These are phyloP conservation scores for Micropterix aruncella DNA, from an alignment of 2,888 invertebrate genomes.

Conservation along the genomic window DNA sequence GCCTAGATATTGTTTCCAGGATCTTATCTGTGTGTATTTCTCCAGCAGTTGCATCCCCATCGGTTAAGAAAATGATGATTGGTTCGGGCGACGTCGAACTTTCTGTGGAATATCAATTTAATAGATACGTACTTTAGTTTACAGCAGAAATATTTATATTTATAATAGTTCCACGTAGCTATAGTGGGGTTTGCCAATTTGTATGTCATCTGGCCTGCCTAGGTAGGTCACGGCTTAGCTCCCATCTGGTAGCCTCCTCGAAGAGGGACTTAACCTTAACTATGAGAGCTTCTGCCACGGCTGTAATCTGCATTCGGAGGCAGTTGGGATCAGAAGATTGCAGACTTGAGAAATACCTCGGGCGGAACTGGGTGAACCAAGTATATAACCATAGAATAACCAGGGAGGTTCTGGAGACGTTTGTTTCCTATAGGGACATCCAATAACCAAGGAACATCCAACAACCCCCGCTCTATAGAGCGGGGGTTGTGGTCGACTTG, in stretches of 20 bases:
- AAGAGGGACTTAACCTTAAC: not conserved
- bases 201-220: not conserved
- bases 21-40: conserved; percentile 37
- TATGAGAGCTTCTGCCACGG: too few relatives aligned
- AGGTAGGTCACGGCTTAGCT: not conserved
- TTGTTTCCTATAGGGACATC: too few relatives aligned
- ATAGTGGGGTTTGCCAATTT: not conserved
- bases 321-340: too few relatives aligned
- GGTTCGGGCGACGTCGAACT: conserved; percentile 30
- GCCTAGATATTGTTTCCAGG: conserved; percentile 32
- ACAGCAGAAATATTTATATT: not conserved
- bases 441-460: too few relatives aligned
- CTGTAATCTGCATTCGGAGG: too few relatives aligned
- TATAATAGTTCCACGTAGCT: not conserved
- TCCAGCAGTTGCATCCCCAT: conserved; percentile 50
- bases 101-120: conserved; percentile 6
- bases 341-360: too few relatives aligned
- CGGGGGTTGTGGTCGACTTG: too few relatives aligned
- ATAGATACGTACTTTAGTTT: not conserved
- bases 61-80: conserved; percentile 50
- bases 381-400: too few relatives aligned
- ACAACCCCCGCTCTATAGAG: too few relatives aligned
- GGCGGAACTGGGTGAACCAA: too few relatives aligned
- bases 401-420: too few relatives aligned
- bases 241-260: too few relatives aligned